Evolutionary conservation across 2,797 vertebrate genomes (phyloP).

Genomic region (Astyanax mexicanus): DNA sequence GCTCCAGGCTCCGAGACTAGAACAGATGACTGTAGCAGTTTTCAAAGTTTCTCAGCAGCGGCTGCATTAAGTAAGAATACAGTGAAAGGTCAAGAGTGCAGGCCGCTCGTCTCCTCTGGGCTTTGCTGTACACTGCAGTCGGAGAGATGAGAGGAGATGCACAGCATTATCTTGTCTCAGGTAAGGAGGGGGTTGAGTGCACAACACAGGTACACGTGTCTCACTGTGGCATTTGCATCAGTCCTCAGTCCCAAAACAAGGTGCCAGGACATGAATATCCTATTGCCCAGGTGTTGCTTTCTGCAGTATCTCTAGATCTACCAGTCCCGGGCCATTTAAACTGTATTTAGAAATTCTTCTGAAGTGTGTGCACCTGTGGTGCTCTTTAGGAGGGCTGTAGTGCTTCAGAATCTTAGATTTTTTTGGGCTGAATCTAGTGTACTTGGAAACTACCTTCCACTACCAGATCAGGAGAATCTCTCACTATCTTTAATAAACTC

Average conservation of each 20-base stretch:
- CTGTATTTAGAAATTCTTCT: background rate
- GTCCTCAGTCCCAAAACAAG: background rate
- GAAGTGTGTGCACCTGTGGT: background rate
- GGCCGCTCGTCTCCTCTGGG: background rate
- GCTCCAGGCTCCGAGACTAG: conserved; percentile 40
- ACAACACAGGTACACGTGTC: background rate
- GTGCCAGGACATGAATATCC: background rate
- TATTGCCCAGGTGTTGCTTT: background rate
- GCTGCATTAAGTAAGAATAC: conserved; percentile 46
- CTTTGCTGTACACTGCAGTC: conserved; percentile 3
- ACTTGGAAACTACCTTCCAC: too few relatives aligned
- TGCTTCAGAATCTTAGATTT: background rate
- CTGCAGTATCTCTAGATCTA: background rate
- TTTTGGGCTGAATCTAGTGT: background rate
- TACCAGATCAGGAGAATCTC: too few relatives aligned
- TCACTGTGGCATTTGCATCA: background rate
- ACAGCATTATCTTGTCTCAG: too few relatives aligned
- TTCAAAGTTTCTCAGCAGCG: conserved; percentile 56
- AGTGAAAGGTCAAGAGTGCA: background rate
- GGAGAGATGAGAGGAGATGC: conserved; percentile 7
- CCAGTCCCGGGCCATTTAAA: background rate
- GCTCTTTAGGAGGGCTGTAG: background rate
- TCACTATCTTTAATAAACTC: too few relatives aligned
- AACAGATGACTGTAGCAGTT: conserved; percentile 70
- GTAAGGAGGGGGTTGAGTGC: background rate